Evolutionary conservation across 2,113 vertebrate genomes (phyloP), one percentile per base, ranked within the genome.

Genomic region (Formicarius rufipectus): DNA sequence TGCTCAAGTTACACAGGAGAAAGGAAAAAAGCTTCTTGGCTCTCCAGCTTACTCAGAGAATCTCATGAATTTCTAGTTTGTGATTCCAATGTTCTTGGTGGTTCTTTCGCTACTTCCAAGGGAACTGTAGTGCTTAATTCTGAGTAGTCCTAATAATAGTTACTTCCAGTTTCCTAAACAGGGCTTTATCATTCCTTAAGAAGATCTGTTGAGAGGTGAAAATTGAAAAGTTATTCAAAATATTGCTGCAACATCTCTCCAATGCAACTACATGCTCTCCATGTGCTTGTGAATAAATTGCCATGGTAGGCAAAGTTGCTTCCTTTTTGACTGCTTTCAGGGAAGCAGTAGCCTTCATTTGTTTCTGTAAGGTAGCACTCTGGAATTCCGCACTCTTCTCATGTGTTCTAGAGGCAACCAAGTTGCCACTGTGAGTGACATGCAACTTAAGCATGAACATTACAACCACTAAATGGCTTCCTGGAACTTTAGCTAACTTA

Each of bases 131-230:
- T n/a, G n/a, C n/a, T n/a, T n/a, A n/a, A n/a, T n/a, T n/a, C n/a
- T n/a, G n/a, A n/a, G n/a, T n/a, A n/a, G n/a, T 64, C 37, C 44
- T 75, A 23, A 9, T 63, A 75, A n/a, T 12, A 87, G 25, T 31
- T 68, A 30, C 27, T 55, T 84, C 82, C 24, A 7, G 19, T 79
- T 88, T 37, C 50, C 27, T 72, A 42, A 84, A 87, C 21, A 64
- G 56, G 8, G 1, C 14, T n/a, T 10, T 66, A 40, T 58, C 1
- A 0, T 33, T 80, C 40, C 47, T 79, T 45, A 71, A 62, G 13
- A 35, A 16, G 49, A 42, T 55, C 18, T 83, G 19, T 37, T 50
- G 67, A 52, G n/a, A 62, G 15, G 12, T 55, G 7, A 30, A 78
- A 59, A 72, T 5, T 47, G 60, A 35, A 56, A 74, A 91, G 52